Evolutionary conservation across 1,140 invertebrate genomes (phyloP), one percentile per base, ranked within the genome.

Genomic region (Drosophila kikkawai): DNA sequence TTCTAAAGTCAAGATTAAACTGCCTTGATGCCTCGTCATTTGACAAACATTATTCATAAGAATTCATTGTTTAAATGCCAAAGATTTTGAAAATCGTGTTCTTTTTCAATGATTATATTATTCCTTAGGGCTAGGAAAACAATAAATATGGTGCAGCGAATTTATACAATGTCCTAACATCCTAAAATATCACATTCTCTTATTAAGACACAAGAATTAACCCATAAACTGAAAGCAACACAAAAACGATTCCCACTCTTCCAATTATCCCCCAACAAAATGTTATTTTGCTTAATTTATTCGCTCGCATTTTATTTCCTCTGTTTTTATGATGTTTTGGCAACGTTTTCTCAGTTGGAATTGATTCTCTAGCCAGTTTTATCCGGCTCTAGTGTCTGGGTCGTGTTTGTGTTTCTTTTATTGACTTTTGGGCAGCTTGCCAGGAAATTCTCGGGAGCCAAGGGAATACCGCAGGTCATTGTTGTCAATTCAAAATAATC

Each of bases 391-490:
- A 53, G 39, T 76, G 64, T 76, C 61, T 76, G 74, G 75, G 74
- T 76, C 71, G 75, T 68, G 63, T 69, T 60, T 42, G 55, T 45
- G 32, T 79, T 75, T 59, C 44, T 70, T 69, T 71, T 55, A 56
- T 66, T 61, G 48, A 32, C 53, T 67, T 48, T 45, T 80, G 67
- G 84, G 85, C 80, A 65, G 44, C 11, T 39, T 51, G 80, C 80
- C 84, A 88, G 79, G 47, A 75, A 73, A 61, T 81, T 78, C 82
- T 56, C 22, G 45, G 29, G 29, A 63, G 64, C 78, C 82, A 65
- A 78, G 50, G 42, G 57, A 78, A 73, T 74, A 60, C 65, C 75
- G 75, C 83, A 76, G 83, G 80, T 88, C 83, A 87, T 88, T 88
- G 84, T 78, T 87, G 84, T 83, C 83, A 88, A 75, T 80, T 66